A percentile compares a stretch with the other conserved stretches of the same genome.
Conservation (phyloP, 1,140 invertebrate species). For the Ceratina australensis region DNA sequence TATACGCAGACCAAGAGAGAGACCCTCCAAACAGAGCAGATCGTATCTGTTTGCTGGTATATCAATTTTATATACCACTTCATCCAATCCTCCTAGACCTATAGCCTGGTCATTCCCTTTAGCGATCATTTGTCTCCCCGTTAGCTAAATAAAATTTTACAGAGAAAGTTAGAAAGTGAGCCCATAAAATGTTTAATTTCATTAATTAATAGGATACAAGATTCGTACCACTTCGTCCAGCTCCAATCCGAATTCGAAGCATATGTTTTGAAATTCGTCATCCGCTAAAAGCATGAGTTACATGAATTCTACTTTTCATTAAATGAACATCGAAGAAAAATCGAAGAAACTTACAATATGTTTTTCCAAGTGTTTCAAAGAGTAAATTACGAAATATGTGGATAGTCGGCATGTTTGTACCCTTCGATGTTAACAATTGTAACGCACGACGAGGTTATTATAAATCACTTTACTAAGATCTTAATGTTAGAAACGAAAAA, state of each 20-base stretch:
- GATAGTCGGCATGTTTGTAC: conserved; percentile 91
- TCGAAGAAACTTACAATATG: conserved; percentile 86
- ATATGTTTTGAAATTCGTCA: conserved; percentile 96
- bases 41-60: conserved; percentile 99
- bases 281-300: conserved; percentile 85
- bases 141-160: conserved; percentile 83
- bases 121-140: conserved; percentile 91
- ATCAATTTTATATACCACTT: conserved; percentile 97
- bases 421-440: background rate
- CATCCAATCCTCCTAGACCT: conserved; percentile 85
- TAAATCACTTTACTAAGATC: background rate
- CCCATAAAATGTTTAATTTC: background rate
- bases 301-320: too few species aligned
- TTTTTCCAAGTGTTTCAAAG: conserved; percentile 88
- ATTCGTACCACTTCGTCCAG: conserved; percentile 96
- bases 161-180: background rate
- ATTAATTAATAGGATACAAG: background rate
- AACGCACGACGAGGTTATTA: background rate
- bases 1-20: conserved; percentile 90
- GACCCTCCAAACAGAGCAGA: conserved; percentile 96
- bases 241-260: conserved; percentile 98
- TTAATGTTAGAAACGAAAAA: too few species aligned
- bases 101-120: conserved; percentile 90
- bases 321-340: background rate
- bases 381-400: conserved; percentile 91